Conservation (phyloP, 1,140 invertebrate species). For the Meteorus sp. region DNA sequence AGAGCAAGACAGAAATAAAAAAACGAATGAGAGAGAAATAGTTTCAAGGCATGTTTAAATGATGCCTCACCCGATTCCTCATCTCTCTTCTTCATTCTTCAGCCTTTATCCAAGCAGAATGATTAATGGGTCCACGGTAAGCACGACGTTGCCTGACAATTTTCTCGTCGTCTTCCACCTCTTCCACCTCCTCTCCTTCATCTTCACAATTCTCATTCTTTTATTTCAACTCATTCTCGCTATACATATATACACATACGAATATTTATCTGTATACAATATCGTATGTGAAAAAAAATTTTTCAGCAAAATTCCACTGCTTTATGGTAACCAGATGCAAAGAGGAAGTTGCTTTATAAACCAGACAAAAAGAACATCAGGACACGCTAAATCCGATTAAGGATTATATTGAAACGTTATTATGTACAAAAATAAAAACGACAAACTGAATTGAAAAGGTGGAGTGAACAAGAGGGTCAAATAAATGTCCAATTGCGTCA, state of each 20-base stretch:
- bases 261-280: not conserved
- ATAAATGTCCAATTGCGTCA: no score
- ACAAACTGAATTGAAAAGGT: no score
- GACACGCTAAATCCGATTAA: no score
- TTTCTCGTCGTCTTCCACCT: not conserved
- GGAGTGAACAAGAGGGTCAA: no score
- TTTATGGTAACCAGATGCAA: not conserved
- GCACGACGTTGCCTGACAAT: not conserved
- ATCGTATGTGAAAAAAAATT: not conserved
- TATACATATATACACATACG: not conserved
- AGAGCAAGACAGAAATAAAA: no score
- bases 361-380: no score
- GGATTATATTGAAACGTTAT: no score
- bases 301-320: not conserved
- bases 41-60: not conserved
- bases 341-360: not conserved
- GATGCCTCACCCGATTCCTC: constrained; percentile 14
- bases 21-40: no score
- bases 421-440: no score
- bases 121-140: constrained; percentile 24
- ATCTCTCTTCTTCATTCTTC: constrained; percentile 21
- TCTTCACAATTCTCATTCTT: not conserved
- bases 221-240: no score
- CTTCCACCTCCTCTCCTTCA: not conserved
- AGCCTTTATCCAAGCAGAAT: constrained; percentile 17